Base-by-base conservation (phyloP, 1,140 invertebrate genomes). In the Campoletis sonorensis region DNA sequence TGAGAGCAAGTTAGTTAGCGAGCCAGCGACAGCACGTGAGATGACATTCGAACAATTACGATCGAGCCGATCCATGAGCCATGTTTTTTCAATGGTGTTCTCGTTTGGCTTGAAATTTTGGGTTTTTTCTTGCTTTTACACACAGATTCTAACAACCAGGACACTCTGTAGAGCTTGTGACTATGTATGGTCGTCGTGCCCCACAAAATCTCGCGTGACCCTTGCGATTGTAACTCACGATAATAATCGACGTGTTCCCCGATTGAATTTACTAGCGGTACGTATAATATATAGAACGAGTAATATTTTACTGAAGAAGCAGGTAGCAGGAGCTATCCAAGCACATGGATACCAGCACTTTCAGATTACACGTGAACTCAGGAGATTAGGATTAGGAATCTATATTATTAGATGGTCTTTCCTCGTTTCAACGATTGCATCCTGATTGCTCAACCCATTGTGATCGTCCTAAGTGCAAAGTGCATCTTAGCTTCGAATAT, bases 351-450 rank as follows among this genome's bases (percentile, higher is more conserved):
- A 64, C 7, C 5, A 45, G 54, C 73, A 64, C 73, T 61, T 61
- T 16, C 4, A 77, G 51, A 77, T 77, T 64, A 45, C 73, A 54
- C 54, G 73, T 61, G 30, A 77, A 77, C 30, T 40, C 30, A 30
- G 16, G 73, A 78, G 49, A 78, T 78, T 67, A 33, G 26, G 13
- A 78, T 78, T 78, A 33, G 27, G 13, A 18, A 54, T 26, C 51
- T 76, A 71, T 76, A 71, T 82, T 49, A 49, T 72, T 68, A 71
- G 73, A 26, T 26, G 70, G 45, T 82, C 54, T 68, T 79, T 70
- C n/a, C 27, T 27, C 72, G 82, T 79, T 40, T 54, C 49, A 71
- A 0, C 45, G 18, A 30, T 37, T 40, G 68, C 40, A 27, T 51
- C 67, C 49, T 16, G 45, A 54, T 80, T 23, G 30, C 40, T 54